Evolutionary conservation across 2,797 vertebrate genomes (phyloP).

Genomic region (Sarcoramphus papa): DNA sequence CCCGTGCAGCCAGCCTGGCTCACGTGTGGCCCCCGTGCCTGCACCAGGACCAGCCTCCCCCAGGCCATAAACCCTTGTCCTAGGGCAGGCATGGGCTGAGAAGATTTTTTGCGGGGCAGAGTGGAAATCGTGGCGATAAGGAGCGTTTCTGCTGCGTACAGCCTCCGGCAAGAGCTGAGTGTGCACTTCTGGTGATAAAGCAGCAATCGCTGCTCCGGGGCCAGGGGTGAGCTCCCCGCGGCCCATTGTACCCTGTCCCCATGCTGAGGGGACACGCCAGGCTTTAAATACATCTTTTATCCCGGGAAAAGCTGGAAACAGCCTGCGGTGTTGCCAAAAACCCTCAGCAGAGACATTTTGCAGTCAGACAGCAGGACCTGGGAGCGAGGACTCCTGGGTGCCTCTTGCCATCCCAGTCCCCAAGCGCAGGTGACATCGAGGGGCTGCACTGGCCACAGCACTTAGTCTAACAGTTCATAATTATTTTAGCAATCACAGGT

Average conservation of each 20-base stretch:
- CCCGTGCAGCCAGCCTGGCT: accelerated
- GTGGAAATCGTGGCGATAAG: neutral
- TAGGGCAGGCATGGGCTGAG: neutral
- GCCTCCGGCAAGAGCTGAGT: neutral
- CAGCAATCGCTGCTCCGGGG: neutral
- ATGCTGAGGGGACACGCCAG: neutral
- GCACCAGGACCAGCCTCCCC: accelerated
- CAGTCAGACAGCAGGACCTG: neutral
- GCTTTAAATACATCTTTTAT: neutral
- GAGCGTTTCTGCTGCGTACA: neutral
- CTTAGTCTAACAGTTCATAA: neutral
- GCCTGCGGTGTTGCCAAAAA: neutral
- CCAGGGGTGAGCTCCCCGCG: accelerated
- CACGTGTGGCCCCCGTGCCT: accelerated
- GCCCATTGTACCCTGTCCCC: neutral
- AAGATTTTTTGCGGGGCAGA: neutral
- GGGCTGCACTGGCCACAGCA: neutral
- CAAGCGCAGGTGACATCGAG: neutral
- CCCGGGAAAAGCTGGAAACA: neutral
- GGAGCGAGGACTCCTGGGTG: neutral
- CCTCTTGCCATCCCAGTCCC: neutral
- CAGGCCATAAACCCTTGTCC: neutral
- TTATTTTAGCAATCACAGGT: neutral
- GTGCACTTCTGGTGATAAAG: neutral
- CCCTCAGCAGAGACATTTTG: neutral